A percentile compares a stretch with the other conserved stretches of the same genome.
Conservation (phyloP, 2,113 vertebrate genomes). For the Peromyscus leucopus region DNA sequence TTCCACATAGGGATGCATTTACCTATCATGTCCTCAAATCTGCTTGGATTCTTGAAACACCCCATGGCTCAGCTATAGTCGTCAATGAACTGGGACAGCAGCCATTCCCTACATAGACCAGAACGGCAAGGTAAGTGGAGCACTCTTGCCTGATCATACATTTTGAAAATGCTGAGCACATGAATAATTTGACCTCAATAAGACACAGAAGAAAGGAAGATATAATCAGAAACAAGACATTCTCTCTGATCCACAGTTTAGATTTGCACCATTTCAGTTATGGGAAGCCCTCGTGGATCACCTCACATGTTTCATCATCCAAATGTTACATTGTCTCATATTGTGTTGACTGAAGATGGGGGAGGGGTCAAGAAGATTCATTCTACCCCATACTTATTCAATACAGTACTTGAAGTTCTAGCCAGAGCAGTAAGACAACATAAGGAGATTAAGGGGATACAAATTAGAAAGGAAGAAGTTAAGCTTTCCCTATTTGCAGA, state of each 20-base stretch:
- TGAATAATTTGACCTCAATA: background rate
- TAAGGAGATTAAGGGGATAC: no score
- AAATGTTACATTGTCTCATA: background rate
- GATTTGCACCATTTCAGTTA: background rate
- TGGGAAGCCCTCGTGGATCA: no score
- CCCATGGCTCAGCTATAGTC: background rate
- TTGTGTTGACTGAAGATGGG: background rate
- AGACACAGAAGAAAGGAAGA: background rate
- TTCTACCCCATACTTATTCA: background rate
- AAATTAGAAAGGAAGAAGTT: no score
- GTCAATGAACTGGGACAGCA: background rate
- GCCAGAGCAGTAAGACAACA: no score
- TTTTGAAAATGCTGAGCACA: slow-evolving; percentile 11
- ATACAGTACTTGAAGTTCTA: no score
- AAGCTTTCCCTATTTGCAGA: no score
- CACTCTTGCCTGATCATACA: background rate
- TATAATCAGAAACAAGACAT: background rate
- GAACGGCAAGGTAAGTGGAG: background rate
- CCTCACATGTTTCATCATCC: background rate
- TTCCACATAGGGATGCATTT: background rate
- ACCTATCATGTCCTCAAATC: background rate
- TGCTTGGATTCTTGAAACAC: background rate
- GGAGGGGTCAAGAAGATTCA: background rate
- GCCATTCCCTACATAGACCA: background rate
- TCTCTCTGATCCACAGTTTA: background rate